These are phyloP conservation scores for Leuctra nigra DNA, from an alignment of 2,888 invertebrate species.

Conservation along the genomic window DNA sequence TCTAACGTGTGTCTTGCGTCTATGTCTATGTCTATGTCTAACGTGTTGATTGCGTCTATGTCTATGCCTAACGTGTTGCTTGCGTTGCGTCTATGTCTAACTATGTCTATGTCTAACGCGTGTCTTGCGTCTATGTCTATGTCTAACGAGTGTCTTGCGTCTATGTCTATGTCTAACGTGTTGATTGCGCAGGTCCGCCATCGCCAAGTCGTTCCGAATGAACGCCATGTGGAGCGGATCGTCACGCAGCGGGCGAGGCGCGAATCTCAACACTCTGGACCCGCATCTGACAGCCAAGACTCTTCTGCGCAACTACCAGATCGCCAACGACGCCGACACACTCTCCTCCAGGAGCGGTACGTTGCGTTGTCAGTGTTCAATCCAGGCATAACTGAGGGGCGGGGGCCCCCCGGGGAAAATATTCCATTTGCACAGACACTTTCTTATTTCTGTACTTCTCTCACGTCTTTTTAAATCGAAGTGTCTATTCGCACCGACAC, in stretches of 20 bases:
- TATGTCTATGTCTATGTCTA: too few relatives aligned
- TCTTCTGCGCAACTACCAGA: conserved; percentile 53
- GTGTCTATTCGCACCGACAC: too few relatives aligned
- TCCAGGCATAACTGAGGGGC: neutral
- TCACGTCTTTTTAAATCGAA: too few relatives aligned
- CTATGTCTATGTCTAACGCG: too few relatives aligned
- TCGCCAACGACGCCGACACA: conserved; percentile 47
- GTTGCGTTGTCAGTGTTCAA: too few relatives aligned
- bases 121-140: too few relatives aligned
- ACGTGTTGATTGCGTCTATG: conserved; percentile 37
- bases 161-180: too few relatives aligned
- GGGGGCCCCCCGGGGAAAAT: neutral
- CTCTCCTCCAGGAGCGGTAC: neutral
- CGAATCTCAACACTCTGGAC: conserved; percentile 58
- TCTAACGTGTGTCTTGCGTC: too few relatives aligned
- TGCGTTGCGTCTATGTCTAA: too few relatives aligned
- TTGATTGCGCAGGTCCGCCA: conserved; percentile 57
- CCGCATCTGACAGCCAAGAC: conserved; percentile 68
- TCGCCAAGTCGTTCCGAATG: conserved; percentile 59
- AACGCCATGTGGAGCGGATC: conserved; percentile 60
- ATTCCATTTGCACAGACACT: too few relatives aligned
- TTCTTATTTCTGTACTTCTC: too few relatives aligned
- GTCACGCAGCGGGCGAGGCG: conserved; percentile 58
- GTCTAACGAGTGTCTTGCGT: conserved; percentile 35
- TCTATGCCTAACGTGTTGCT: too few relatives aligned